These are phyloP conservation scores for Ispidina picta DNA, from an alignment of 2,797 vertebrate species.

Conservation along the genomic window DNA sequence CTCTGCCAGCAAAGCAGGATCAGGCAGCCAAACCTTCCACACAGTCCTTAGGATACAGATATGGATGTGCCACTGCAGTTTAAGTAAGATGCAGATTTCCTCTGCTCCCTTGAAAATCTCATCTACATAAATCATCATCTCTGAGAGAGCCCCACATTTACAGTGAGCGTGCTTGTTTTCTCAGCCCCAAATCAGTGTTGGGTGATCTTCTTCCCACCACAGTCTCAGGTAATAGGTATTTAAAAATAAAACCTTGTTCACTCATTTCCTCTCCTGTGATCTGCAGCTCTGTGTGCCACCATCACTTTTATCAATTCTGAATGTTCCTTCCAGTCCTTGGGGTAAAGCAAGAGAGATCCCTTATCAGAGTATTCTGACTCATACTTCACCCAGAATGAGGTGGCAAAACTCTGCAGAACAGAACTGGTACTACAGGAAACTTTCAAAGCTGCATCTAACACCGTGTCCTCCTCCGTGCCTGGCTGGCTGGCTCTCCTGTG, in stretches of 20 bases:
- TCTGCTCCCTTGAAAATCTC: neutral
- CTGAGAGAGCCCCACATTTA: neutral
- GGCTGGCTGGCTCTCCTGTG: neutral
- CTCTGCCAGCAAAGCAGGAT: neutral
- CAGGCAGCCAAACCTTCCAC: neutral
- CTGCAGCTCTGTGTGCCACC: neutral
- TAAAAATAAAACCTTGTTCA: neutral
- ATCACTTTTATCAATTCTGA: neutral
- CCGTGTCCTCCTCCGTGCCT: neutral
- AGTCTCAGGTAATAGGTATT: neutral
- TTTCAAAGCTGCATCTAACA: neutral
- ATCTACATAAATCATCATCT: neutral
- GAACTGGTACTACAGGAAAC: neutral
- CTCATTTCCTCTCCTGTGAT: neutral
- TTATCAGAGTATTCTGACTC: slow-evolving; percentile 14
- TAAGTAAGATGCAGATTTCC: neutral
- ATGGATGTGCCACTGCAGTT: neutral
- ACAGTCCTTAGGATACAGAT: neutral
- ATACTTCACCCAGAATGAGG: neutral
- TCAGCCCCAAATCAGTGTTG: neutral
- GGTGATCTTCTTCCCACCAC: neutral
- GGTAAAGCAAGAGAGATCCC: neutral
- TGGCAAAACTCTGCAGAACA: neutral
- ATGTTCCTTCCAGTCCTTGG: neutral
- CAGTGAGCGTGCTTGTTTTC: neutral